phyloP scores from a whole-genome alignment of 2,113 vertebrate species.

The Oceanites oceanicus region DNA sequence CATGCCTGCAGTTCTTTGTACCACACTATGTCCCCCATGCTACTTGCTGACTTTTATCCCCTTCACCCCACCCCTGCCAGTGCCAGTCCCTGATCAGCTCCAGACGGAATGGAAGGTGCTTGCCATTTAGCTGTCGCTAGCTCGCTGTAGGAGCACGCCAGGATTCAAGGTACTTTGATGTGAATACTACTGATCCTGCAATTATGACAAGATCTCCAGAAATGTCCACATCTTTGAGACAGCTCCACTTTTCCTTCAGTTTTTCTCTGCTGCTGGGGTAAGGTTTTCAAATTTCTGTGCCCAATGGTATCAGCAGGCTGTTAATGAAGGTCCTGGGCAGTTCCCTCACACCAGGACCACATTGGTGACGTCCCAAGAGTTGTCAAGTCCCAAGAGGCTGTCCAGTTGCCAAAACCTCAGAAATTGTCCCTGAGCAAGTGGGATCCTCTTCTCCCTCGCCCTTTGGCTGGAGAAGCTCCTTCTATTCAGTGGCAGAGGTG shows the following conservation, averaged over 20 bases:
- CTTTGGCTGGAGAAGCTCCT: not conserved
- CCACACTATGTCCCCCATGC: not conserved
- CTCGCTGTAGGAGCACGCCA: rapidly evolving
- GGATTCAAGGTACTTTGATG: not conserved
- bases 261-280: not conserved
- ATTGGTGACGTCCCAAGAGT: not conserved
- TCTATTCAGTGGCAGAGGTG: not conserved
- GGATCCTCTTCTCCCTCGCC: not conserved
- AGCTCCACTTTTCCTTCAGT: not conserved
- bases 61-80: not conserved
- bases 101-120: not conserved
- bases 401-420: not conserved
- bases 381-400: not conserved
- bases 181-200: not conserved
- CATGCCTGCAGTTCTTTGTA: not conserved
- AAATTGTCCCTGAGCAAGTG: not conserved
- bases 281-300: not conserved
- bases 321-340: not conserved
- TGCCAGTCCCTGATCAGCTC: not conserved
- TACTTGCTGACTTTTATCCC: not conserved
- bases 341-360: not conserved
- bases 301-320: not conserved
- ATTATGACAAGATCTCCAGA: not conserved
- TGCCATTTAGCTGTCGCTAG: rapidly evolving
- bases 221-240: not conserved